phyloP scores from a whole-genome alignment of 1,140 invertebrate genomes.

The Latrodectus geometricus region DNA sequence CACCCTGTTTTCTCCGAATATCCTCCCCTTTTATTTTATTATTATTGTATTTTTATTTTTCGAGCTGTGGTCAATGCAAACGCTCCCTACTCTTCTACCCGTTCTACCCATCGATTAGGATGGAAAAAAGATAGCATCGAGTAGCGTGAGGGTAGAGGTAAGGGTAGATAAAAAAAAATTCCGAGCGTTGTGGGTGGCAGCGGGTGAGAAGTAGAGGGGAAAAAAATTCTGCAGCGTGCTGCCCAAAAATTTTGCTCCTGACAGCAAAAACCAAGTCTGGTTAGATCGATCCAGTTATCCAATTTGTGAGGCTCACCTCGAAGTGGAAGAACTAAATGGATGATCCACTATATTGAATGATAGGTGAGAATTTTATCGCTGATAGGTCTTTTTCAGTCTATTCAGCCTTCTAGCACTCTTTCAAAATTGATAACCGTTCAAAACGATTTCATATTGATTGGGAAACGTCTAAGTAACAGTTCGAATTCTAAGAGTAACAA shows the following conservation, averaged over 20 bases:
- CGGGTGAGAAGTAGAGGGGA: not conserved
- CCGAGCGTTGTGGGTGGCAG: not conserved
- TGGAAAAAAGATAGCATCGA: not conserved
- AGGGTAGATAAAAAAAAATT: not conserved
- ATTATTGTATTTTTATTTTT: not conserved
- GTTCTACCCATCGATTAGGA: not conserved
- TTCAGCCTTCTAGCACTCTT: not conserved
- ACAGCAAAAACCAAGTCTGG: constrained; percentile 49
- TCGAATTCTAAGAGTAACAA: constrained; percentile 18
- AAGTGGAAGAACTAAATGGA: constrained; percentile 47
- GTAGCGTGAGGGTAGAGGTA: not conserved
- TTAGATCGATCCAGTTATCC: constrained; percentile 44
- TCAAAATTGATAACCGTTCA: constrained; percentile 24
- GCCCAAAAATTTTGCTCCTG: constrained; percentile 40
- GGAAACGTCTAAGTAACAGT: not conserved
- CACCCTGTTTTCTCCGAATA: not conserved
- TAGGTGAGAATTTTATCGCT: constrained; percentile 49
- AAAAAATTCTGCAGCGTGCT: constrained; percentile 34
- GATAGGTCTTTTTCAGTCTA: not conserved
- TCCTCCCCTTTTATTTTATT: not conserved
- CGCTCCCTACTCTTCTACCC: not conserved
- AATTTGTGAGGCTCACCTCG: constrained; percentile 44
- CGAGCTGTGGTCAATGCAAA: constrained; percentile 29
- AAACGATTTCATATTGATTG: constrained; percentile 47
- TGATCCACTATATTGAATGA: constrained; percentile 36